phyloP scores from a whole-genome alignment of 1,140 invertebrate species.

The Aphelenchoides fujianensis region DNA sequence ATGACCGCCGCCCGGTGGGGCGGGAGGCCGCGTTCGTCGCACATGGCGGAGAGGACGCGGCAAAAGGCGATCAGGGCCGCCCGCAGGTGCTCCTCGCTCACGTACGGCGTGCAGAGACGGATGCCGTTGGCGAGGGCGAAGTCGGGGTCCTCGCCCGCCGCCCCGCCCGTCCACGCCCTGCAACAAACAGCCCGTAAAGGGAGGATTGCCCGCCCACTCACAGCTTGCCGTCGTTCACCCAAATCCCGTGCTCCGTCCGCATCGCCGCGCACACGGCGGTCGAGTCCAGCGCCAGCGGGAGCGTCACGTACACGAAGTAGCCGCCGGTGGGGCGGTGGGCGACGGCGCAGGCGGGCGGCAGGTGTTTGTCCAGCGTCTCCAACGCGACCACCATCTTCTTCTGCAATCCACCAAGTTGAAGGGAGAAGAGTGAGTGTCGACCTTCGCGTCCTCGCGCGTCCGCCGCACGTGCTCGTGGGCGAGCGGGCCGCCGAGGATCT shows the following conservation, averaged over 20 bases:
- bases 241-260: background rate
- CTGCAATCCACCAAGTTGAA: background rate
- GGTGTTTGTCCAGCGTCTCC: background rate
- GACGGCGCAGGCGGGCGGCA: background rate
- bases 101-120: background rate
- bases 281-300: background rate
- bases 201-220: background rate
- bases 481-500: slow-evolving; percentile 19
- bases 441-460: slow-evolving; percentile 21
- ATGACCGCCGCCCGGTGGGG: no score
- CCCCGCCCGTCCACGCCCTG: background rate
- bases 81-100: background rate
- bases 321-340: background rate
- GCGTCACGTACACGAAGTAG: background rate
- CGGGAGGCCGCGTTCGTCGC: no score
- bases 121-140: background rate
- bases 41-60: no score
- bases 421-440: slow-evolving; percentile 17
- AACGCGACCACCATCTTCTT: background rate
- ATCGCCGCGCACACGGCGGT: background rate
- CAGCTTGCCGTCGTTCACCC: background rate
- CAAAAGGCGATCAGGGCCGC: no score
- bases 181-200: background rate
- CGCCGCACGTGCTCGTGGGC: slow-evolving; percentile 12
- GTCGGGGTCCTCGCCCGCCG: background rate